These are phyloP conservation scores for Hipparchia semele DNA, from an alignment of 2,888 invertebrate genomes.

Conservation along the genomic window DNA sequence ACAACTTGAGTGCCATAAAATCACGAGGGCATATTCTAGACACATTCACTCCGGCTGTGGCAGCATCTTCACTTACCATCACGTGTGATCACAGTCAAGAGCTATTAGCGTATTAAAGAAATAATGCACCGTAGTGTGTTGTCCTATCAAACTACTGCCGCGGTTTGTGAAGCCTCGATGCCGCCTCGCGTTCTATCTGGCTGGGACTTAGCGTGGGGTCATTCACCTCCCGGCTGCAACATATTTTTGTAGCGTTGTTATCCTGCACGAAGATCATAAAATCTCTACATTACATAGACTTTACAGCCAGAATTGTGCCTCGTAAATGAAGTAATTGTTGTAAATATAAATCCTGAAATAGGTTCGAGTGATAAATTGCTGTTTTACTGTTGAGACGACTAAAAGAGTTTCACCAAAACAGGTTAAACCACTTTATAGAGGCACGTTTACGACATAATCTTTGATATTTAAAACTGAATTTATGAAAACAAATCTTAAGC, in stretches of 20 bases:
- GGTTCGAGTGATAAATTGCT: conserved; percentile 8
- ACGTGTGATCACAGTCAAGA: no score
- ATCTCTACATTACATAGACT: conserved; percentile 34
- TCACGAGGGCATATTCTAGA: no score
- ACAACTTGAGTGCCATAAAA: no score
- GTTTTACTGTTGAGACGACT: not conserved
- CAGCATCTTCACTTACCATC: no score
- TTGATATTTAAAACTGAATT: not conserved
- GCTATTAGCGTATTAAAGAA: no score
- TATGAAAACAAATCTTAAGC: not conserved
- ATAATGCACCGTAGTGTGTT: no score
- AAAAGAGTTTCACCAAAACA: conserved; percentile 7
- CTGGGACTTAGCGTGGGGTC: conserved; percentile 46
- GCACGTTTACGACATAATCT: not conserved
- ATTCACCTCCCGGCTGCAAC: conserved; percentile 54
- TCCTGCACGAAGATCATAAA: conserved; percentile 46
- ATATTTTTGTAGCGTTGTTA: conserved; percentile 55
- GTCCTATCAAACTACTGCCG: no score
- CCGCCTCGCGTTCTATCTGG: not conserved
- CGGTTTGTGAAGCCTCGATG: not conserved
- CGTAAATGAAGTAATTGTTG: conserved; percentile 27
- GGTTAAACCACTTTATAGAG: conserved; percentile 3
- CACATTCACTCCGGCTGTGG: no score
- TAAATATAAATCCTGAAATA: conserved; percentile 21
- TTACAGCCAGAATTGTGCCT: conserved; percentile 29